phyloP scores from a whole-genome alignment of 2,888 invertebrate species.

The Brachylomia viminalis region DNA sequence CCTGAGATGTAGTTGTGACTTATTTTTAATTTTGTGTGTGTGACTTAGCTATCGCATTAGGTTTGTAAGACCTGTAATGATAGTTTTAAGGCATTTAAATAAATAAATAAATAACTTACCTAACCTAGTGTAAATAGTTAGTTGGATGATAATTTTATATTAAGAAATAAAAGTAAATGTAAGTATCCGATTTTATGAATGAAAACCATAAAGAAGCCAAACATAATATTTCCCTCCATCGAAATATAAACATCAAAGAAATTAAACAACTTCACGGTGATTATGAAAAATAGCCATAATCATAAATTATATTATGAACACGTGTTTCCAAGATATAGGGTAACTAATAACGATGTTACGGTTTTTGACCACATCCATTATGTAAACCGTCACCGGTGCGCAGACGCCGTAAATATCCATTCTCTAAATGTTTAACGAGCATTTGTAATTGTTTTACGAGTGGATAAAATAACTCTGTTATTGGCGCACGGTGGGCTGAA shows the following conservation, averaged over 20 bases:
- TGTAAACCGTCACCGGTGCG: slow-evolving; percentile 56
- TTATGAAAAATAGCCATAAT: slow-evolving; percentile 8
- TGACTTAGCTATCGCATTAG: no score
- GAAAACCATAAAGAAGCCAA: not conserved
- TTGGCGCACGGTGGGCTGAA: no score
- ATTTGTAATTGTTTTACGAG: slow-evolving; percentile 66
- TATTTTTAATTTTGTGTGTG: no score
- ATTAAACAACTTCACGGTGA: slow-evolving; percentile 1
- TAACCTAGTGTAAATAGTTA: not conserved
- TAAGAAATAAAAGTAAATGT: not conserved
- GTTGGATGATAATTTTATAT: not conserved
- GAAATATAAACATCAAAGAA: slow-evolving; percentile 2
- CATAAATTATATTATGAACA: slow-evolving; percentile 35
- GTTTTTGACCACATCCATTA: slow-evolving; percentile 55
- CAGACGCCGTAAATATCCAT: slow-evolving; percentile 58
- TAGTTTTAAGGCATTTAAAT: no score
- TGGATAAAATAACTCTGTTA: slow-evolving; percentile 51
- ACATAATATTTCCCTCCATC: not conserved
- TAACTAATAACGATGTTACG: slow-evolving; percentile 50
- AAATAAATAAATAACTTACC: no score
- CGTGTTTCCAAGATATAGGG: slow-evolving; percentile 41
- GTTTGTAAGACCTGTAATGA: no score
- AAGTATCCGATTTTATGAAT: not conserved
- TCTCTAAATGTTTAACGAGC: slow-evolving; percentile 58
- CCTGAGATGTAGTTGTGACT: no score